These are phyloP conservation scores for Lophotriccus pileatus DNA, from an alignment of 2,797 vertebrate genomes.

Conservation along the genomic window DNA sequence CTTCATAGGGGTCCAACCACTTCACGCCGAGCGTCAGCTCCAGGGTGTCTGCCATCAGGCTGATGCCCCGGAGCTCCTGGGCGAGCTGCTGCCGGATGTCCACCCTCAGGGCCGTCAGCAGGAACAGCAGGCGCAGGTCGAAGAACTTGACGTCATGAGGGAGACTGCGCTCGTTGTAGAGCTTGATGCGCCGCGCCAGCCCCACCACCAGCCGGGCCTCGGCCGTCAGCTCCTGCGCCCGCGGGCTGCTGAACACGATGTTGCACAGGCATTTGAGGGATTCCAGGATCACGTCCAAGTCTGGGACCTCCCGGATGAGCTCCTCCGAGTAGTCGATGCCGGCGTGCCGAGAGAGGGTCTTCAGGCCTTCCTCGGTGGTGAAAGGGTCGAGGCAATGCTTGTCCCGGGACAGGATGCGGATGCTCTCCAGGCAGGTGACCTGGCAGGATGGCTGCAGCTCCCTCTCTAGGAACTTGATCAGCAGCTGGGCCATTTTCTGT, in stretches of 20 bases:
- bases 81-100: conserved; percentile 86
- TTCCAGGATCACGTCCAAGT: conserved; percentile 86
- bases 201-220: conserved; percentile 82
- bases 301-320: conserved; percentile 69
- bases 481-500: conserved; percentile 85
- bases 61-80: conserved; percentile 84
- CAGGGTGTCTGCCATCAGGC: conserved; percentile 83
- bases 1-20: conserved; percentile 81
- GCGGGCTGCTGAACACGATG: conserved; percentile 85
- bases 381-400: conserved; percentile 82
- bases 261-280: conserved; percentile 92
- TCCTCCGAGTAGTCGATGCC: conserved; percentile 72
- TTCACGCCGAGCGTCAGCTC: conserved; percentile 80
- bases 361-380: conserved; percentile 76
- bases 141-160: conserved; percentile 88
- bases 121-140: conserved; percentile 87
- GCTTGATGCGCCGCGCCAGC: conserved; percentile 82
- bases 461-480: conserved; percentile 81
- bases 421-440: conserved; percentile 86
- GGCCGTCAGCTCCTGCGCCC: conserved; percentile 80
- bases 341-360: conserved; percentile 81
- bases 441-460: conserved; percentile 86
- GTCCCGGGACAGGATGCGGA: conserved; percentile 90
- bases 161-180: conserved; percentile 77
- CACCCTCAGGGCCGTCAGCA: conserved; percentile 85